Evolutionary conservation across 2,888 invertebrate species (phyloP), one percentile per base, ranked within the genome.

Genomic region (Eupithecia exiguata): DNA sequence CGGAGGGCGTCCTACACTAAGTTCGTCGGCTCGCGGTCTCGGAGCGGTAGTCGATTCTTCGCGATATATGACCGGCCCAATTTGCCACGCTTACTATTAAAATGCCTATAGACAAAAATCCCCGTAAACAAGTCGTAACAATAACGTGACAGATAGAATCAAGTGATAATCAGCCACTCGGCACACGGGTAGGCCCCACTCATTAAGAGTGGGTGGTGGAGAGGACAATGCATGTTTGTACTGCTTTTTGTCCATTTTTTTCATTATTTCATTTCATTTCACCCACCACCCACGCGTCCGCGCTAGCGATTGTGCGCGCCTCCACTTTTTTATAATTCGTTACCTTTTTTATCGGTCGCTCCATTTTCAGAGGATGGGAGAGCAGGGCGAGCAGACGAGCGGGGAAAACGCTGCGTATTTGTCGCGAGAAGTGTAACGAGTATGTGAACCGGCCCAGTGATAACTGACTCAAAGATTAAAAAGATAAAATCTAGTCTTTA

Each of bases 211-310:
- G 90, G 91, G 90, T 84, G 90, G 89, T 78, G 87, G 70, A 81
- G 87, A 89, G 93, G 93, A 94, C 94, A 94, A 94, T 94, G 94
- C 94, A 94, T 94, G 94, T 94, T 94, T 94, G 94, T 93, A 89
- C 92, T 94, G 92, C 92, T 94, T 94, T 94, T 94, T 94, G 93
- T 89, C 92, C 94, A 94, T 94, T 94, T 94, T 94, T 94, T 94
- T 93, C 94, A 94, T 94, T 94, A 94, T 94, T 94, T 94, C 94
- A 94, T 94, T 94, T 94, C 94, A 94, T 94, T 94, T 93, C 94
- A 88, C 93, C 93, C 93, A 88, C 94, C 94, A 86, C 86, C 92
- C 91, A 90, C 93, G 92, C 93, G 92, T 93, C 92, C 93, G 92
- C 94, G 92, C 92, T 90, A 90, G 91, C 93, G 93, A 93, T 93